A percentile compares a stretch with the other conserved stretches of the same genome.
These are phyloP conservation scores for Neofelis nebulosa DNA, from an alignment of 2,113 vertebrate species.

Conservation along the genomic window DNA sequence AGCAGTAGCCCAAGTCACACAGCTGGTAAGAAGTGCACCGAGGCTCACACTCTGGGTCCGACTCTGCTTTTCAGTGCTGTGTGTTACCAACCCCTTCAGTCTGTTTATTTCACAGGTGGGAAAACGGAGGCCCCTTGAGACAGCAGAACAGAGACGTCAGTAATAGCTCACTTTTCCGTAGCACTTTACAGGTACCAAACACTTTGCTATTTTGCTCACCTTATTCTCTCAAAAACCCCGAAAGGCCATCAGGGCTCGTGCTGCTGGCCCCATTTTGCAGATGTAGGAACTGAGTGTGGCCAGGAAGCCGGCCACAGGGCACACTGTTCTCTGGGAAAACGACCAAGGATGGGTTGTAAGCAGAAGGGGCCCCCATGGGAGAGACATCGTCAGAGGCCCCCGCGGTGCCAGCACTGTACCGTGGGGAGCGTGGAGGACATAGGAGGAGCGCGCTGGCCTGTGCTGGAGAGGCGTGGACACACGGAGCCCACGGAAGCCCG, in stretches of 20 bases:
- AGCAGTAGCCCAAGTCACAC: not conserved
- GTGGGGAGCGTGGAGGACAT: not conserved
- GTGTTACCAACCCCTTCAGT: not conserved
- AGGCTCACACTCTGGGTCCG: not conserved
- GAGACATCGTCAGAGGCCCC: not conserved
- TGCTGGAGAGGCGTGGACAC: not conserved
- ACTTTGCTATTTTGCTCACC: not conserved
- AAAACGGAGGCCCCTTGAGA: not conserved
- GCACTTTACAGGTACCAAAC: too few relatives aligned
- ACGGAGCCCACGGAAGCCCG: not conserved
- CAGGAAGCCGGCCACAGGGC: not conserved
- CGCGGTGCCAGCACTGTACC: accelerated
- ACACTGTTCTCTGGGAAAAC: not conserved
- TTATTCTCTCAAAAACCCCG: not conserved
- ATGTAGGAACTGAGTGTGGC: not conserved
- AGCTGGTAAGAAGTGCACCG: not conserved
- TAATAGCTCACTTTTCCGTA: not conserved
- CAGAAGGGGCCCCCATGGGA: not conserved
- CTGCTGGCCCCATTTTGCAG: not conserved
- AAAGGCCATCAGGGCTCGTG: not conserved
- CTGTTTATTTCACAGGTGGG: not conserved
- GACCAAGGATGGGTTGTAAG: not conserved
- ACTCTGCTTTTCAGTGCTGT: not conserved
- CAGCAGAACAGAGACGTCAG: not conserved
- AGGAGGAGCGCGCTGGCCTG: not conserved